Evolutionary conservation across 1,140 invertebrate genomes (phyloP).

Genomic region (Camponotus pennsylvanicus): DNA sequence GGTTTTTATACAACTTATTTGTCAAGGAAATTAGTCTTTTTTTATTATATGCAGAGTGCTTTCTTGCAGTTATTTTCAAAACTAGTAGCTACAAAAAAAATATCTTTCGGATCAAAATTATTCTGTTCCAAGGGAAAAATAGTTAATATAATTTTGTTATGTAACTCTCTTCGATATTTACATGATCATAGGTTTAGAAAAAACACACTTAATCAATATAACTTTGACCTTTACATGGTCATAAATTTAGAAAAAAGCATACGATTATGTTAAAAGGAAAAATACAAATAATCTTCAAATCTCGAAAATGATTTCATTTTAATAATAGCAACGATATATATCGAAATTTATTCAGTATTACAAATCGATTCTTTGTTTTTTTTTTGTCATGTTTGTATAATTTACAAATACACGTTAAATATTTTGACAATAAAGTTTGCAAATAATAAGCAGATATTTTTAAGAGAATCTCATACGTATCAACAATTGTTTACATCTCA

Average conservation of each 20-base stretch:
- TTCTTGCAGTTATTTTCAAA: not conserved
- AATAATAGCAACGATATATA: not conserved
- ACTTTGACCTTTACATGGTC: too few species aligned
- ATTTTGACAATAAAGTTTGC: not conserved
- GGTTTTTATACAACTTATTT: not conserved
- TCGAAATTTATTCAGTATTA: not conserved
- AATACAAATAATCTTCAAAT: too few species aligned
- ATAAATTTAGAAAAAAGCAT: too few species aligned
- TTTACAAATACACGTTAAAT: not conserved
- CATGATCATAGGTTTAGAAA: too few species aligned
- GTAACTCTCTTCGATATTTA: too few species aligned
- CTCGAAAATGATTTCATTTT: too few species aligned
- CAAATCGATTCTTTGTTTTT: not conserved
- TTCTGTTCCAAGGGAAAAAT: too few species aligned
- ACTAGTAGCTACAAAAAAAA: not conserved
- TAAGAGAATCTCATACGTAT: not conserved
- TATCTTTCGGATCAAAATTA: not conserved
- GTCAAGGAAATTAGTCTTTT: not conserved
- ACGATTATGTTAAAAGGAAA: too few species aligned
- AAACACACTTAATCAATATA: too few species aligned
- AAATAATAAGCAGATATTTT: not conserved
- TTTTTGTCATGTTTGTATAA: not conserved
- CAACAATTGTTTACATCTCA: not conserved
- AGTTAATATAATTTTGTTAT: too few species aligned
- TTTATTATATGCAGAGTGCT: not conserved